Evolutionary conservation across 2,888 invertebrate genomes (phyloP), one percentile per base, ranked within the genome.

Genomic region (Chaitophorus viminalis): DNA sequence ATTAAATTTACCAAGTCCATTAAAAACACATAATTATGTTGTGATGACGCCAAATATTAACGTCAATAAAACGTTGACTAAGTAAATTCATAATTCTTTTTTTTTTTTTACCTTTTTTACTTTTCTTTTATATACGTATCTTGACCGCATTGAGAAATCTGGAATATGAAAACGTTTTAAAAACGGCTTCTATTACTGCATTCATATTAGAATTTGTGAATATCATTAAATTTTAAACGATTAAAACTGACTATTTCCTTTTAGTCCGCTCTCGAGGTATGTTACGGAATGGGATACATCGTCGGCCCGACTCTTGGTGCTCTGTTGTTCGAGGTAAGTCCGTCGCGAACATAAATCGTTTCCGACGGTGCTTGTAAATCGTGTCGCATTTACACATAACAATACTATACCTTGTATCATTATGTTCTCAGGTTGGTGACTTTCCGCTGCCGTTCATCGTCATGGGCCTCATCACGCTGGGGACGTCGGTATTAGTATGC

Each of bases 401-500:
- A n/a, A n/a, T n/a, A n/a, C n/a, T n/a, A n/a, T n/a, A 39, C 39
- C 6, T 11, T 39, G 52, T n/a, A 65, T 65, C 86, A 29, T 29
- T 33, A 46, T 54, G 74, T 86, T 90, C 89, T 77, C 89, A 91
- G 89, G 90, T 91, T 89, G 93, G 93, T 25, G 93, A 93, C 0
- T 93, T 92, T 90, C 90, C 91, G 3, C 90, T 92, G 14, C 93
- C 93, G 1, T 93, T 93, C 90, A 90, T 91, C 14, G 91, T 92
- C 3, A 91, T 92, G 88, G 93, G 93, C 6, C 18, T 89, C 18
- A 76, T 89, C 4, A 89, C 89, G 0, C 33, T 89, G 18, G 79
- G 87, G 18, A 84, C 78, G 18, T 82, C 85, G 78, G 29, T 85
- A 5, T 74, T 88, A 31, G 84, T 89, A 54, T 87, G 86, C 31